phyloP scores from a whole-genome alignment of 2,113 vertebrate genomes.

The Sylvietta virens region DNA sequence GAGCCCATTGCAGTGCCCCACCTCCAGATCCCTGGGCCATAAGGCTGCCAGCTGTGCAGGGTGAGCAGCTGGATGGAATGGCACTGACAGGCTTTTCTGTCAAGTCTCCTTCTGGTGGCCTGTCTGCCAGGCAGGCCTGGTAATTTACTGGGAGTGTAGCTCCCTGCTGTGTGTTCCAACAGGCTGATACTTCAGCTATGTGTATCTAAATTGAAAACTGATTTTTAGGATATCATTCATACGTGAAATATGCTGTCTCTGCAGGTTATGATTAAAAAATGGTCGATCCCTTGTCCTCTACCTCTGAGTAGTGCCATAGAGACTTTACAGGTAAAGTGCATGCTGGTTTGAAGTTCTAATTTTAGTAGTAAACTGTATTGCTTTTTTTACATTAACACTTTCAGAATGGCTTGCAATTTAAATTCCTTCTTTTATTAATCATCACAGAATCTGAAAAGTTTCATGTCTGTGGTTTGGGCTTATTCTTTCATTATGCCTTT shows the following conservation, averaged over 20 bases:
- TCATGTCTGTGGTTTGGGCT: neutral
- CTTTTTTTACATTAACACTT: constrained; percentile 2
- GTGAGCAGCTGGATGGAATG: neutral
- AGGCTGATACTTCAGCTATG: neutral
- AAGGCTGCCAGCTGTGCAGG: constrained; percentile 40
- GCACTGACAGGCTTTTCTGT: neutral
- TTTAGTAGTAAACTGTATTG: constrained; percentile 35
- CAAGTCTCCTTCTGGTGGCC: neutral
- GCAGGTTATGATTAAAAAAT: constrained; percentile 89
- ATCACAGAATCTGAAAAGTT: neutral
- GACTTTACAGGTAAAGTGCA: constrained; percentile 60
- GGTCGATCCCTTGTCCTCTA: constrained; percentile 90
- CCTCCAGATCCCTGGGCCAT: neutral
- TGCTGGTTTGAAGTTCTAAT: constrained; percentile 19
- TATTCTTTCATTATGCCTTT: neutral
- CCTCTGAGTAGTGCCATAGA: constrained; percentile 67
- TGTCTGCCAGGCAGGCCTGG: neutral
- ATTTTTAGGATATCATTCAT: neutral
- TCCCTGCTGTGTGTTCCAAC: neutral
- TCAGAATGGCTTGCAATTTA: neutral
- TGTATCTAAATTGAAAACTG: neutral
- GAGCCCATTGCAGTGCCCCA: neutral
- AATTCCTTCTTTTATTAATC: constrained; percentile 36
- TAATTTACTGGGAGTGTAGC: neutral
- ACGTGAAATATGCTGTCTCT: constrained; percentile 18